Base-by-base conservation (phyloP, 2,888 invertebrate genomes). In the Andrena camellia region DNA sequence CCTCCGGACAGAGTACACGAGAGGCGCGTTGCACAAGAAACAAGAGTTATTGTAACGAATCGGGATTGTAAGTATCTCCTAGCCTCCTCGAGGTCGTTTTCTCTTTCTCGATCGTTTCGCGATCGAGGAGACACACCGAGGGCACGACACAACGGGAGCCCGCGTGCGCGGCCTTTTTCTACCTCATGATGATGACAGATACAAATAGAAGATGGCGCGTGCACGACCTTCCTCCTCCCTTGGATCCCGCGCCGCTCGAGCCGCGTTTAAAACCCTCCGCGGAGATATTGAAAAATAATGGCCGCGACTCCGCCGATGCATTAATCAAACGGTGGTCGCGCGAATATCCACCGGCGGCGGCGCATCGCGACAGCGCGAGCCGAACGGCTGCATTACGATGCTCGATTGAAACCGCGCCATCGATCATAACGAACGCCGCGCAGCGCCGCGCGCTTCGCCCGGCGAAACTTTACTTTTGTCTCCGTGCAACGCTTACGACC, bases 11-110 rank as follows among this genome's bases (percentile, higher is more conserved):
- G 70, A 60, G 57, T 60, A 68, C 54, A 60, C 29, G 78, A 35
- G 78, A 60, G 69, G 69, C 74, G 48, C 69, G 75, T 66, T 62
- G 73, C 63, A 62, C 73, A 85, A 85, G 84, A 85, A 85, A 85
- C 80, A 74, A 85, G 84, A 85, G 84, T 85, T 85, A 85, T 85
- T 85, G 84, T 85, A 85, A 85, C 84, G 84, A 85, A 85, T 81
- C 77, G 77, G 81, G 84, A 85, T 85, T 81, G 80, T 72, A 68
- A 75, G 84, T 81, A 84, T 84, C 84, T 84, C 59, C 84, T 71
- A 75, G 78, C 73, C 74, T 76, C 31, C 57, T 57, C 42, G 62
- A 62, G 60, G 59, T 84, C 48, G 79, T 76, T 85, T 74, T 78
- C 73, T 79, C 79, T 63, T 67, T 59, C 78, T 67, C 83, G 60